Base-by-base conservation (phyloP, 2,113 vertebrate species). In the Colaptes auratus region DNA sequence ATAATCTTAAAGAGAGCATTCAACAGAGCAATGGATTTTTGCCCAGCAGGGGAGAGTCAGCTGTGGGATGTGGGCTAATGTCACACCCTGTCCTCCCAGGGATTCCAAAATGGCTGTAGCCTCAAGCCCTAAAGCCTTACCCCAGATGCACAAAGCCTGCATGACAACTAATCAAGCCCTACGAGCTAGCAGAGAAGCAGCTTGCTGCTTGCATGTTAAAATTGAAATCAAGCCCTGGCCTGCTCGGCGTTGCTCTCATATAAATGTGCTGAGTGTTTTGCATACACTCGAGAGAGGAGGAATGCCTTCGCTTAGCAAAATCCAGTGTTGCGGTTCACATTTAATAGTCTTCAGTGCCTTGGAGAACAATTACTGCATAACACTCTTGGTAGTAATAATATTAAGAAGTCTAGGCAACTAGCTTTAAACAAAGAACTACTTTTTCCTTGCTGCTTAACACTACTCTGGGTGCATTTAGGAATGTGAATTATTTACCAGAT, bases 401-500 rank as follows among this genome's bases (percentile, higher is more conserved):
- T 60, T 77, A 89, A 67, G 64, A 89, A 87, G 42, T 79, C 70
- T 75, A 69, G 39, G 66, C 75, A 97, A 69, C 44, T 30, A 88
- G 53, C 77, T 78, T 95, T 91, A 78, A 91, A 69, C 70, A 88
- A 70, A 83, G 89, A 94, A 82, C 71, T 11, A 28, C 56, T 59
- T 31, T 1, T 2, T 13, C 44, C 24, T 9, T 53, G 67, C 88
- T 82, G 59, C n/a, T 35, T n/a, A 64, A 81, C 35, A 15, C 35
- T 71, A 13, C 81, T 65, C 88, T 56, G 61, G 39, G 46, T 76
- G 60, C 50, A 44, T 58, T 93, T 90, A 84, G 56, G 84, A 46
- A 86, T 36, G 66, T 79, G 78, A 94, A 76, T 88, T 79, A 98
- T 96, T 98, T 98, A 99, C 99, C 98, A 99, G 98, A 95, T 99